Percentiles rank a stretch among this genome's conserved stretches.
phyloP scores from a whole-genome alignment of 2,888 invertebrate genomes.

The Trichacis sp. region DNA sequence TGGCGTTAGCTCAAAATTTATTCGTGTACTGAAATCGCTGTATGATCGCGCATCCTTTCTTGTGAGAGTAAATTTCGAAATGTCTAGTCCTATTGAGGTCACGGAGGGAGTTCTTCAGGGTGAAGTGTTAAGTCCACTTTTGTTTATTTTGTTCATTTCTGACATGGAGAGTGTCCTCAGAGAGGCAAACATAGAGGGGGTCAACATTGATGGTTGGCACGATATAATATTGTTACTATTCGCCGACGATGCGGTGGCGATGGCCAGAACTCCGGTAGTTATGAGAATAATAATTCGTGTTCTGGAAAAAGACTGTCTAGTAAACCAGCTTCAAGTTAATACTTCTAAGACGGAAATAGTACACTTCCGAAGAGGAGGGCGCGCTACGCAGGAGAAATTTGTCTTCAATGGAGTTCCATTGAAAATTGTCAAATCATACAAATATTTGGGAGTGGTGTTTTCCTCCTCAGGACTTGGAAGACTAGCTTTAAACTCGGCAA shows the following conservation, averaged over 20 bases:
- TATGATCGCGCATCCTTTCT: no score
- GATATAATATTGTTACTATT: conserved; percentile 29
- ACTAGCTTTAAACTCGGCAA: no score
- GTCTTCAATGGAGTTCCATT: no score
- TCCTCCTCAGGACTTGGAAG: no score
- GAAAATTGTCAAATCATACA: no score
- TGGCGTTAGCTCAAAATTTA: conserved; percentile 7
- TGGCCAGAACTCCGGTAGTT: no score
- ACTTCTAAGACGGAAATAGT: not conserved
- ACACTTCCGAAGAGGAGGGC: not conserved
- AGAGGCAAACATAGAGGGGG: conserved; percentile 9
- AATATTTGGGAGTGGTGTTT: no score
- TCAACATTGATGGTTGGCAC: conserved; percentile 18
- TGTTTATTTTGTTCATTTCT: conserved; percentile 23
- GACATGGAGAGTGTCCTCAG: conserved; percentile 17
- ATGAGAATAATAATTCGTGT: not conserved
- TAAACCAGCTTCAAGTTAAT: not conserved
- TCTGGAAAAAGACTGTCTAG: not conserved
- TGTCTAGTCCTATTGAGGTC: no score
- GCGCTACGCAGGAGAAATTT: not conserved
- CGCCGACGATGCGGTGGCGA: conserved; percentile 10
- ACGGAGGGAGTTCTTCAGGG: no score
- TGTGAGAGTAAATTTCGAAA: no score
- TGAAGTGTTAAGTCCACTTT: conserved; percentile 18
- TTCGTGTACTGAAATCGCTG: not conserved